A percentile compares a stretch with the other conserved stretches of the same genome.
These are phyloP conservation scores for Quiscalus mexicanus DNA, from an alignment of 2,113 vertebrate species.

Conservation along the genomic window DNA sequence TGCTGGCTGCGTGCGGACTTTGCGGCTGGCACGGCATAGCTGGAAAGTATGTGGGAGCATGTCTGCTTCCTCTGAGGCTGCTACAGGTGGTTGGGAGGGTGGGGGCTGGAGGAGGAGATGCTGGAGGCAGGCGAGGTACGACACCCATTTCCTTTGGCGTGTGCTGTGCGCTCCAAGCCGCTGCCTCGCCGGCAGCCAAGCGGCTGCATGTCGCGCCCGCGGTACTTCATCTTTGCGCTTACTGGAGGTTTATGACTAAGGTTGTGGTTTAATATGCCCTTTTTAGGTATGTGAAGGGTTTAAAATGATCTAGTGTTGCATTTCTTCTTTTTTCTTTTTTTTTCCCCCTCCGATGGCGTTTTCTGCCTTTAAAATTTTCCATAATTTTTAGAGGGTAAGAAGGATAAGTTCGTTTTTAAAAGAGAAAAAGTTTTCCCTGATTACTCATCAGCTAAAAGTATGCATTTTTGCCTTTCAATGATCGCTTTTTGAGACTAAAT, in stretches of 20 bases:
- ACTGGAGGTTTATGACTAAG: constrained; percentile 75
- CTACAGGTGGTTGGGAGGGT: constrained; percentile 84
- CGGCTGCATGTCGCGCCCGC: constrained; percentile 59
- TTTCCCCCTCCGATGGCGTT: background rate
- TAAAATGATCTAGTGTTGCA: constrained; percentile 47
- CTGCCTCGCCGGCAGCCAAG: background rate
- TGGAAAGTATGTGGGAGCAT: constrained; percentile 77
- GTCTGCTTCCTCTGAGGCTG: constrained; percentile 85
- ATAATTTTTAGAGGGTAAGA: background rate
- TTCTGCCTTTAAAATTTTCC: constrained; percentile 46
- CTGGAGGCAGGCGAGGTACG: constrained; percentile 65
- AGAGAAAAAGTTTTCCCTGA: background rate
- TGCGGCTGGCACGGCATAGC: constrained; percentile 60
- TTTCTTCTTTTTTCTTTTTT: background rate
- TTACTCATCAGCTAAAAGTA: background rate
- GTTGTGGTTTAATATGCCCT: constrained; percentile 73
- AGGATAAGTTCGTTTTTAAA: background rate
- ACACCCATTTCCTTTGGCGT: constrained; percentile 85
- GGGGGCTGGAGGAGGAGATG: constrained; percentile 68
- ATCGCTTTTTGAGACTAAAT: background rate
- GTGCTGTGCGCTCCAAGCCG: constrained; percentile 56
- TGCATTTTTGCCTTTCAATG: background rate
- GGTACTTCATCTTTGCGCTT: constrained; percentile 45
- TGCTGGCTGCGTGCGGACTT: constrained; percentile 19
- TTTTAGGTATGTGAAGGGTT: constrained; percentile 65